phyloP scores from a whole-genome alignment of 2,797 vertebrate genomes.

The Spondyliosoma cantharus region DNA sequence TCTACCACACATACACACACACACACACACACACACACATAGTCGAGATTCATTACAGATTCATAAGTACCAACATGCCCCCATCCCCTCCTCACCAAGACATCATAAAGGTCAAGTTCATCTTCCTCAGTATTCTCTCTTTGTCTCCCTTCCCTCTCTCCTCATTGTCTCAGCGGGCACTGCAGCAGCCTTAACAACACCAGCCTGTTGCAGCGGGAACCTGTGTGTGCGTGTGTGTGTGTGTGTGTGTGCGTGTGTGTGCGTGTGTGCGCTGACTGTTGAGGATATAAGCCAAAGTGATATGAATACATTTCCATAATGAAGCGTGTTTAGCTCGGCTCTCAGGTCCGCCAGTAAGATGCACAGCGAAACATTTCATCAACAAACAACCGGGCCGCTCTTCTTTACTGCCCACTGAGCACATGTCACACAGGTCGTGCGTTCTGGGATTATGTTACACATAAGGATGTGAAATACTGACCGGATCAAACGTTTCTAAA shows the following conservation, averaged over 20 bases:
- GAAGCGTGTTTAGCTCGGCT: conserved; percentile 43
- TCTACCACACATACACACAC: conserved; percentile 48
- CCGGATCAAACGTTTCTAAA: background rate
- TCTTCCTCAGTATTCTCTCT: conserved; percentile 78
- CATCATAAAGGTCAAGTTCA: conserved; percentile 84
- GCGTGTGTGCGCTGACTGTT: conserved; percentile 41
- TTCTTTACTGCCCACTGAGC: conserved; percentile 12
- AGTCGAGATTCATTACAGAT: conserved; percentile 75
- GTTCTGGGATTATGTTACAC: background rate
- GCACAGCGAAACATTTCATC: conserved; percentile 20
- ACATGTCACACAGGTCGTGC: background rate
- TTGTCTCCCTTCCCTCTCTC: conserved; percentile 61
- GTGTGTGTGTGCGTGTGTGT: conserved; percentile 44
- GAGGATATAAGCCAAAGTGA: conserved; percentile 50
- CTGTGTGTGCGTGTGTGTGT: conserved; percentile 30
- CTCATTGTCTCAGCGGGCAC: conserved; percentile 74
- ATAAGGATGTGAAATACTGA: background rate
- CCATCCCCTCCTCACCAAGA: conserved; percentile 80
- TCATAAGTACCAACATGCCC: conserved; percentile 80
- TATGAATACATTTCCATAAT: conserved; percentile 75
- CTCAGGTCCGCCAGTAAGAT: conserved; percentile 51
- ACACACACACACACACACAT: conserved; percentile 27
- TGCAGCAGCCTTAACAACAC: conserved; percentile 62
- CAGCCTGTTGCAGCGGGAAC: conserved; percentile 70
- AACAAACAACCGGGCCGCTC: conserved; percentile 9